Base-by-base conservation (phyloP, 1,140 invertebrate genomes). In the Agrypnia vestita region DNA sequence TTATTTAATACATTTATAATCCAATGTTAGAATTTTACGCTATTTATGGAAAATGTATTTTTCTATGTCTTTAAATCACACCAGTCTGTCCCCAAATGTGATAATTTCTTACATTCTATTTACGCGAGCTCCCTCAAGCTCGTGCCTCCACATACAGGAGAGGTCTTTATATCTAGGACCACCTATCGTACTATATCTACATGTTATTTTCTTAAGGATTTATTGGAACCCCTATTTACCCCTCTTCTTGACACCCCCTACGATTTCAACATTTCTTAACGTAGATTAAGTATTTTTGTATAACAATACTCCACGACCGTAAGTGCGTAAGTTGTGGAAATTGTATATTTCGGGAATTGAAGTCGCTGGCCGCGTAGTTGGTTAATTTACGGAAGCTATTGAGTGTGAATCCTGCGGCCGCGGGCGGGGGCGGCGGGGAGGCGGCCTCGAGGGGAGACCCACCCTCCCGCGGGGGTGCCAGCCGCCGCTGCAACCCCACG, bases 61-160 rank as follows among this genome's bases (percentile, higher is more conserved):
- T 82, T 82, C 77, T 82, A 82, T 80, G 78, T 77, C 77, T 82
- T 82, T 82, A 73, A 72, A 79, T 76, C 81, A 79, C 49, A 79
- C 61, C 69, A 79, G 77, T 79, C 81, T 82, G 81, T 80, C 81
- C 81, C 69, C 73, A 76, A 55, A 79, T 82, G 80, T 82, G 81
- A 82, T 82, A 82, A 80, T 82, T 82, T 82, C 78, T 79, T 74
- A 76, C 59, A 76, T 78, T 51, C 69, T 72, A 72, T 72, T 19
- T 72, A 72, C 43, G 44, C 62, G n/a, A 47, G 62, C 44, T 43
- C 69, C 21, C 49, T 35, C 19, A 4, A 10, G 49, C 49, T 72
- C n/a, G 49, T 13, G 11, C 69, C 69, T 69, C 64, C 46, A 17
- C 64, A 10, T 19, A 47, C 64, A n/a, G 35, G n/a, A 47, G 64